These are phyloP conservation scores for Uropsilus gracilis DNA, from an alignment of 2,113 vertebrate genomes.

Conservation along the genomic window DNA sequence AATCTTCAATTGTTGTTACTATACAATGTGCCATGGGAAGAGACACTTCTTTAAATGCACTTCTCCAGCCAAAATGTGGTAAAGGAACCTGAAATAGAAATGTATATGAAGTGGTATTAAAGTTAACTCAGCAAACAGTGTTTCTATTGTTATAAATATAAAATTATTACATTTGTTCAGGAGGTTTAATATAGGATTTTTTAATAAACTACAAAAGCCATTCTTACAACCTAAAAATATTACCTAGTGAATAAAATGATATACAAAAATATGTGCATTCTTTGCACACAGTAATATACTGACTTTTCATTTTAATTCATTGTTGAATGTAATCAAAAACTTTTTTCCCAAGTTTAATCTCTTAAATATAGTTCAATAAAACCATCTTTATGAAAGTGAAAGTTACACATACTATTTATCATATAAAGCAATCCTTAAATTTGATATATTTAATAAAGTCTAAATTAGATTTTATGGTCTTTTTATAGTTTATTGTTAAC, in stretches of 20 bases:
- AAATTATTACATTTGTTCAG: slow-evolving; percentile 52
- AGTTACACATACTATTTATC: slow-evolving; percentile 62
- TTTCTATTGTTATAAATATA: slow-evolving; percentile 58
- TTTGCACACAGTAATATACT: slow-evolving; percentile 70
- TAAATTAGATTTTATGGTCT: slow-evolving; percentile 72
- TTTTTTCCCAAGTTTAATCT: slow-evolving; percentile 74
- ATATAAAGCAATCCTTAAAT: slow-evolving; percentile 74
- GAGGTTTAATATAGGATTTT: slow-evolving; percentile 42
- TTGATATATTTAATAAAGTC: slow-evolving; percentile 70
- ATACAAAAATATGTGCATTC: slow-evolving; percentile 67
- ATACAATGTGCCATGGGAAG: slow-evolving; percentile 91
- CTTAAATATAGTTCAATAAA: slow-evolving; percentile 72
- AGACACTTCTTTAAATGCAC: slow-evolving; percentile 89
- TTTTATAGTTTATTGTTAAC: slow-evolving; percentile 76
- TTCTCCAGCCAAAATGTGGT: slow-evolving; percentile 94
- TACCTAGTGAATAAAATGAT: slow-evolving; percentile 53
- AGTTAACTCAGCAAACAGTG: slow-evolving; percentile 42
- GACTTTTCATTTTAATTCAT: slow-evolving; percentile 69
- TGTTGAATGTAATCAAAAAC: slow-evolving; percentile 65
- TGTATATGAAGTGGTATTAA: slow-evolving; percentile 61
- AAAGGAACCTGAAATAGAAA: slow-evolving; percentile 86
- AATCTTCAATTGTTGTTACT: slow-evolving; percentile 90
- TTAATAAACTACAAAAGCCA: slow-evolving; percentile 53
- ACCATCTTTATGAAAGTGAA: slow-evolving; percentile 68
- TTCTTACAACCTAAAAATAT: slow-evolving; percentile 61